Conservation (phyloP, 1,140 invertebrate species). For the Trichonephila inaurata region DNA sequence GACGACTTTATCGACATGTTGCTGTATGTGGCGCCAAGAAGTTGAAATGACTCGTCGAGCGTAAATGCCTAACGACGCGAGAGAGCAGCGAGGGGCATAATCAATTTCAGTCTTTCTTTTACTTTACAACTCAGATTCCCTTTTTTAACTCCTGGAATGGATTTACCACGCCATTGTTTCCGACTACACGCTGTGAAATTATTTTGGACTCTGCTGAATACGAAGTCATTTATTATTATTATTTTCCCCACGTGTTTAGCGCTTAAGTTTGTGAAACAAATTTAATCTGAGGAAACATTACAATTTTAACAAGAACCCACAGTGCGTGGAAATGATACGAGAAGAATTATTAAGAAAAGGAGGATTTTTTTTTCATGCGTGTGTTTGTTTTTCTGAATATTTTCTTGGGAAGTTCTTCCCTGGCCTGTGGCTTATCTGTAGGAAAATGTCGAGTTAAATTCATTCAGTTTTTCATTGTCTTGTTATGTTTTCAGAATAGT, state of each 20-base stretch:
- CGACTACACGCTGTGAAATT: slow-evolving; percentile 56
- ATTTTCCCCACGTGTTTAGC: background rate
- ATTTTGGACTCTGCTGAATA: slow-evolving; percentile 1
- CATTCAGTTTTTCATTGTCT: too few relatives aligned
- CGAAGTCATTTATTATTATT: slow-evolving; percentile 44
- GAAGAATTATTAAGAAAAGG: background rate
- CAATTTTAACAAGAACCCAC: background rate
- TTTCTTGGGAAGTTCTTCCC: too few relatives aligned
- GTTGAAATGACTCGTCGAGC: slow-evolving; percentile 52
- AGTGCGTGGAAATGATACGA: background rate
- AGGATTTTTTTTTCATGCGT: background rate
- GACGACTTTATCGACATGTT: slow-evolving; percentile 67
- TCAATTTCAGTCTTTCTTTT: slow-evolving; percentile 62
- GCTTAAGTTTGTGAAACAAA: slow-evolving; percentile 6
- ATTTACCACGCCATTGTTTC: slow-evolving; percentile 18
- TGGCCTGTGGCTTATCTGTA: too few relatives aligned
- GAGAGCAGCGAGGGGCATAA: slow-evolving; percentile 65
- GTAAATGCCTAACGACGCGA: slow-evolving; percentile 68
- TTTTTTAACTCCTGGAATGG: background rate
- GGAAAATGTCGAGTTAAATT: too few relatives aligned
- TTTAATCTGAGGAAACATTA: background rate
- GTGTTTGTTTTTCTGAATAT: background rate
- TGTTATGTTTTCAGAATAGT: too few relatives aligned
- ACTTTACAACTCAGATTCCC: background rate
- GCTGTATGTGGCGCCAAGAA: slow-evolving; percentile 55